A percentile compares a stretch with the other conserved stretches of the same genome.
Conservation (phyloP, 2,797 vertebrate genomes). For the Xyrichtys novacula region DNA sequence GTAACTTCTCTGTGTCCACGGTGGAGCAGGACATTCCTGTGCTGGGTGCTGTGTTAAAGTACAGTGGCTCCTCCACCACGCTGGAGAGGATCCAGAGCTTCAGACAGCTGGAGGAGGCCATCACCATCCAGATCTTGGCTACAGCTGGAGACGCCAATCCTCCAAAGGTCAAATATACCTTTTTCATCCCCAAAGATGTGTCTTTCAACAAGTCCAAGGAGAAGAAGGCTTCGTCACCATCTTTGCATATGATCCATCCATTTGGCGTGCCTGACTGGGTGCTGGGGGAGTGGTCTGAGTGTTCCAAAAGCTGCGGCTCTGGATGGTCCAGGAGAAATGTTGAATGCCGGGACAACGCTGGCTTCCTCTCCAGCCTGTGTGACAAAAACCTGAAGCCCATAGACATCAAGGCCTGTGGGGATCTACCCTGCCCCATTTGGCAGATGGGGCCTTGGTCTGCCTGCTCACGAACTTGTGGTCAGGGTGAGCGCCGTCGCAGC, state of each 20-base stretch:
- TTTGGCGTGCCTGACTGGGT: conserved; percentile 89
- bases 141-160: conserved; percentile 87
- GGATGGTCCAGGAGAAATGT: conserved; percentile 94
- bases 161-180: conserved; percentile 94
- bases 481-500: conserved; percentile 84
- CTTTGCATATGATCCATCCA: conserved; percentile 86
- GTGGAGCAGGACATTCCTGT: conserved; percentile 94
- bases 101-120: conserved; percentile 87
- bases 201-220: conserved; percentile 87
- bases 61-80: conserved; percentile 94
- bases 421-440: conserved; percentile 92
- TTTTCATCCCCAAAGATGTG: conserved; percentile 91
- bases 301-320: conserved; percentile 92
- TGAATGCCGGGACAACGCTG: conserved; percentile 88
- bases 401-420: conserved; percentile 91
- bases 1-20: conserved; percentile 93
- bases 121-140: conserved; percentile 91
- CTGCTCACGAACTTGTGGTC: conserved; percentile 89
- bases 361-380: conserved; percentile 86
- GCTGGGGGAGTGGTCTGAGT: conserved; percentile 93
- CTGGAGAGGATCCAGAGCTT: conserved; percentile 97
- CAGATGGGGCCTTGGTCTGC: conserved; percentile 88
- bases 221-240: conserved; percentile 73
- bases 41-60: conserved; percentile 92
- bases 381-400: conserved; percentile 87